phyloP scores from a whole-genome alignment of 2,888 invertebrate genomes.

The Polydrusus pterygomalis region DNA sequence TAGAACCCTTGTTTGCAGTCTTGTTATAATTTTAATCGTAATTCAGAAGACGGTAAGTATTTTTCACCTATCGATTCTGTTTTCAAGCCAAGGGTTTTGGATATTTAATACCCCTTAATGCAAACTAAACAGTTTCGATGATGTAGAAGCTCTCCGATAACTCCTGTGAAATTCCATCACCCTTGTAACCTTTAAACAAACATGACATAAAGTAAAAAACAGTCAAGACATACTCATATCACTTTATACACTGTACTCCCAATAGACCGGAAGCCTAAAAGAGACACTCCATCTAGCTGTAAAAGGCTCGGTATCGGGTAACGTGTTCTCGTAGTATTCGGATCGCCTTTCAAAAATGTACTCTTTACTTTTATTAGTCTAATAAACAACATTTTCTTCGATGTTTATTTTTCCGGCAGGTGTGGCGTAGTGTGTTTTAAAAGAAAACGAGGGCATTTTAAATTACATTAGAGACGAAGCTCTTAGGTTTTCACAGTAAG shows the following conservation, averaged over 20 bases:
- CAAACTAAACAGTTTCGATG: background rate
- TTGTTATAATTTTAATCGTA: too few relatives aligned
- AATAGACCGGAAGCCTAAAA: conserved; percentile 30
- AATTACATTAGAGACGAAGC: conserved; percentile 2
- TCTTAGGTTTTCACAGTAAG: background rate
- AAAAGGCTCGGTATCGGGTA: conserved; percentile 38
- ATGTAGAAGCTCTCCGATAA: background rate
- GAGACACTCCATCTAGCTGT: conserved; percentile 28
- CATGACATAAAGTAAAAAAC: conserved; percentile 16
- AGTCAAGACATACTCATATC: conserved; percentile 19
- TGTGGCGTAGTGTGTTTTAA: conserved; percentile 15
- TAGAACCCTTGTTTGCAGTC: too few relatives aligned
- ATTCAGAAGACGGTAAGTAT: too few relatives aligned
- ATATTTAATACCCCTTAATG: background rate
- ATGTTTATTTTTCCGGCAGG: conserved; percentile 36
- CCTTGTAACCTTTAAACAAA: conserved; percentile 14
- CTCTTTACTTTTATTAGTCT: conserved; percentile 39
- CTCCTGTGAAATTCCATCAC: background rate
- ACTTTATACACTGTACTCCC: conserved; percentile 21
- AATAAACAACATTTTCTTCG: conserved; percentile 37
- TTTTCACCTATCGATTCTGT: too few relatives aligned
- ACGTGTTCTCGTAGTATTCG: conserved; percentile 6
- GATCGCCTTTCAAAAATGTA: conserved; percentile 36
- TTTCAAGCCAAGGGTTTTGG: background rate
- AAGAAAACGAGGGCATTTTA: conserved; percentile 7